phyloP scores from a whole-genome alignment of 2,797 vertebrate species.

The Sternarchorhynchus goeldii region DNA sequence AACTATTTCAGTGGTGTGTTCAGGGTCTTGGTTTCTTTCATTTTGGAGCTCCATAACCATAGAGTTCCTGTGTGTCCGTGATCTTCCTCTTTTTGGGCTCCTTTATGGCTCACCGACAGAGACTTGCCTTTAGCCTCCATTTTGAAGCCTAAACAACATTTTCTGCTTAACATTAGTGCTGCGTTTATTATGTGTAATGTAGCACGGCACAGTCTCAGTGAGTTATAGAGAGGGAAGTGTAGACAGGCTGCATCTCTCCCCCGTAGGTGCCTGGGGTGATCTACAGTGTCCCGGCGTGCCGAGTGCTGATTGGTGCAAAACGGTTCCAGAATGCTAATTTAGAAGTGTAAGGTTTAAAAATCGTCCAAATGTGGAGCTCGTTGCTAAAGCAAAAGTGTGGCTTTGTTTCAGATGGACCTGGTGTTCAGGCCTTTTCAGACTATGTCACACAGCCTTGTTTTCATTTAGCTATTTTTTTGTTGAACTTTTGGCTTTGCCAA shows the following conservation, averaged over 20 bases:
- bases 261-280: conserved; percentile 45
- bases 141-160: conserved; percentile 54
- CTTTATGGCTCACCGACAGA: neutral
- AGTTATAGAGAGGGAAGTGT: conserved; percentile 44
- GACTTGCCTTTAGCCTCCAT: conserved; percentile 30
- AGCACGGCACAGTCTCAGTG: conserved; percentile 46
- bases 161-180: conserved; percentile 38
- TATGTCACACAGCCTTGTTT: neutral
- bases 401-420: neutral
- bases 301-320: conserved; percentile 40
- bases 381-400: conserved; percentile 13
- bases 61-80: neutral
- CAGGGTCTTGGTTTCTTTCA: neutral
- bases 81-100: conserved; percentile 21
- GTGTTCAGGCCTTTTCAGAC: neutral
- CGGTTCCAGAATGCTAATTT: conserved; percentile 53
- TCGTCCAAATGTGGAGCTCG: conserved; percentile 22
- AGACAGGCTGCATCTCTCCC: conserved; percentile 40
- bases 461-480: neutral
- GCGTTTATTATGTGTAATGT: conserved; percentile 48
- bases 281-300: conserved; percentile 46
- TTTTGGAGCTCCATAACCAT: conserved; percentile 6
- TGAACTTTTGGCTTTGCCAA: neutral
- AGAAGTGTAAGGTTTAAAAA: conserved; percentile 41
- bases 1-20: conserved; percentile 3